Conservation (phyloP, 2,888 invertebrate species). For the Sphecodes monilicornis region DNA sequence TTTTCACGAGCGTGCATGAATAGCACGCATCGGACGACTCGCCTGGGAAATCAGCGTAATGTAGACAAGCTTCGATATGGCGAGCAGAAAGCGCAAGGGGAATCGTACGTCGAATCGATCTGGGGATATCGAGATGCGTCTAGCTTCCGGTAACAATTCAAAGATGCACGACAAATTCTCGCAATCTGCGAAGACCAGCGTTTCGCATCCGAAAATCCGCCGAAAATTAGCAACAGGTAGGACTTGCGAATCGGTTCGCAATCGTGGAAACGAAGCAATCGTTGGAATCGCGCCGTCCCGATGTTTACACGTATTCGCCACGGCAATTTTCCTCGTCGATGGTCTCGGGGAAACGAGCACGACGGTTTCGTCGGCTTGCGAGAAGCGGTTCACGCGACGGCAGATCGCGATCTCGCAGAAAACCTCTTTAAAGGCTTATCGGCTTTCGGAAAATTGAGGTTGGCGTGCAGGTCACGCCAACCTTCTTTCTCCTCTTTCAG, state of each 20-base stretch:
- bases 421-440: constrained; percentile 64
- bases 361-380: constrained; percentile 16
- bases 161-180: background rate
- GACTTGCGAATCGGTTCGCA: background rate
- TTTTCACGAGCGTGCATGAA: background rate
- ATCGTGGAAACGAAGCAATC: background rate
- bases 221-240: constrained; percentile 12
- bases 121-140: constrained; percentile 47
- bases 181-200: background rate
- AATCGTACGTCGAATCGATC: constrained; percentile 48
- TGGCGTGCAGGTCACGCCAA: constrained; percentile 45
- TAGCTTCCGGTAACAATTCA: background rate
- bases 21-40: constrained; percentile 25
- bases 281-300: background rate
- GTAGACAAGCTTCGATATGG: constrained; percentile 26
- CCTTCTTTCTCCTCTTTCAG: constrained; percentile 48
- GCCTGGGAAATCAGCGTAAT: constrained; percentile 65
- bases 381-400: constrained; percentile 60
- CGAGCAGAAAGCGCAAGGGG: constrained; percentile 12
- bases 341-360: background rate
- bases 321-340: constrained; percentile 48
- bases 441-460: constrained; percentile 65
- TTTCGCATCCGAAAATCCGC: background rate
- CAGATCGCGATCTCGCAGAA: constrained; percentile 63
- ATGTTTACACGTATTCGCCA: constrained; percentile 15